Base-by-base conservation (phyloP, 2,797 vertebrate genomes). In the Cossypha caffra region DNA sequence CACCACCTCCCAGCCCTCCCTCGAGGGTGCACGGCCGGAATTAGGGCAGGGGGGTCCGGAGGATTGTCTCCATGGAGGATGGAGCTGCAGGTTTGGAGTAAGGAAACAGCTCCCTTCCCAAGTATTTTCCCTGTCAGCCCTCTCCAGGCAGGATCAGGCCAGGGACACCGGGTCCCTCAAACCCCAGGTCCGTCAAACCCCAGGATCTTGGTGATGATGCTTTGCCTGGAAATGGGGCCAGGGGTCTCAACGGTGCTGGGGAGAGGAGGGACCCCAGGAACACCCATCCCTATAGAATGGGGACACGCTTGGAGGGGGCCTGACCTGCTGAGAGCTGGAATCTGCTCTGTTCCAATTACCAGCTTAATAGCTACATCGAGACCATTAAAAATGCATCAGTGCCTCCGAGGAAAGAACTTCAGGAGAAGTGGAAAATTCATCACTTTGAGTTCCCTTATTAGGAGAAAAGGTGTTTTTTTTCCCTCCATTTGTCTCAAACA, bases 321-420 rank as follows among this genome's bases (percentile, higher is more conserved):
- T 0, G 10, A 21, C 40, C 38, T 52, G 54, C 80, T 3, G 3
- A 2, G 26, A 54, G 86, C 64, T 28, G 57, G 40, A 55, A 80
- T 40, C 61, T 69, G 83, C 84, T 59, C 40, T 19, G 33, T 86
- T 96, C 94, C 83, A 94, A 67, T 94, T 82, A 93, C 18, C 77
- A 40, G 50, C 66, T 37, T 75, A 93, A 93, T 63, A 85, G 90
- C 86, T 76, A n/a, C 73, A 80, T 28, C 5, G 58, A 73, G 94
- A 8, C 79, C 62, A 66, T 95, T 89, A 93, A 95, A 95, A 95
- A 91, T 87, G 76, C 73, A 95, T 68, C 93, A 64, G 88, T 51
- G 79, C 69, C 78, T 78, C 69, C 7, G 18, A 81, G 94, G 88
- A 58, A 42, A 81, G 61, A 95, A 82, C 68, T 83, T 68, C 43